Percentiles rank a stretch among this genome's conserved stretches.
Conservation (phyloP, 2,888 invertebrate species). For the Dolichomitus sp. region DNA sequence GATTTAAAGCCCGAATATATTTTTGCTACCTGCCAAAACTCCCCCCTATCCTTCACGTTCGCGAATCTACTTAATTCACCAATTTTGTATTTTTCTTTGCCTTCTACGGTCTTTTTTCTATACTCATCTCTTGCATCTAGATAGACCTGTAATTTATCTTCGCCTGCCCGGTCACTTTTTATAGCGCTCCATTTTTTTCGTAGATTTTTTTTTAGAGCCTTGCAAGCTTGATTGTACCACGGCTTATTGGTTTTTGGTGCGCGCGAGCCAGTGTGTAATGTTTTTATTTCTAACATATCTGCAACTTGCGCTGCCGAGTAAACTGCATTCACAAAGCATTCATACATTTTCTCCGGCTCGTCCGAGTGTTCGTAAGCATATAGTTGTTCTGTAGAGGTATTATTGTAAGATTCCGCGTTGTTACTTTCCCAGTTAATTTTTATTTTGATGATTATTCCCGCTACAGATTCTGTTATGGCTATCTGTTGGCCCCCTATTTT, state of each 20-base stretch:
- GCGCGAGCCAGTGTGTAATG: neutral
- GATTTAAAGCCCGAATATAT: neutral
- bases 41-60: neutral
- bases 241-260: neutral
- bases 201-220: neutral
- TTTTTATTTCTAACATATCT: slow-evolving; percentile 5
- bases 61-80: slow-evolving; percentile 6
- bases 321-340: neutral
- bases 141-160: neutral
- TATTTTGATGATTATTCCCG: neutral
- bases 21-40: slow-evolving; percentile 10
- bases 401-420: neutral
- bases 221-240: slow-evolving; percentile 11
- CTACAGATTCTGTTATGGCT: neutral
- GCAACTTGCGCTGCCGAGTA: neutral
- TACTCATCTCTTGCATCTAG: neutral
- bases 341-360: neutral
- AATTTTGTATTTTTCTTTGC: neutral
- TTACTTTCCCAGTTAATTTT: slow-evolving; percentile 2
- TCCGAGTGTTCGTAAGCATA: neutral
- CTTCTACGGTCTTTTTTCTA: neutral
- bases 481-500: neutral
- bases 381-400: neutral
- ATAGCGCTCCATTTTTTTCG: neutral
- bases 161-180: neutral